Evolutionary conservation across 2,888 invertebrate species (phyloP).

Genomic region (Isoperla grammatica): DNA sequence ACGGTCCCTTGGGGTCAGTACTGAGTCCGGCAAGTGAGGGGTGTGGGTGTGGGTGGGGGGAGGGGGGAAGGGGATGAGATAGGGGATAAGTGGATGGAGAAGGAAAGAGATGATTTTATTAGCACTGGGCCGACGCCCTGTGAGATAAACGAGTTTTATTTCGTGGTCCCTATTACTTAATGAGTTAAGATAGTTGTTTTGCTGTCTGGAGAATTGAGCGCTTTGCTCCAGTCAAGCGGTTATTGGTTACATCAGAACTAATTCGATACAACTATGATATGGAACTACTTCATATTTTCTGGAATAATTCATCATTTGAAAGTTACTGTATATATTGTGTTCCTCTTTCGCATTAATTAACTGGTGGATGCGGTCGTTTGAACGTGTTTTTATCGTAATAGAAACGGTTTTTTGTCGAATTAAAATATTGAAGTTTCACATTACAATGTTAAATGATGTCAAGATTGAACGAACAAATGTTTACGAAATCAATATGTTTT

Average conservation of each 20-base stretch:
- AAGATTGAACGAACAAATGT: too few species aligned
- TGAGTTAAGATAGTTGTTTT: slow-evolving; percentile 3
- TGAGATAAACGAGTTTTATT: slow-evolving; percentile 13
- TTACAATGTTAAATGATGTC: too few species aligned
- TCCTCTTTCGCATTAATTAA: too few species aligned
- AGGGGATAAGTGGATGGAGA: slow-evolving; percentile 17
- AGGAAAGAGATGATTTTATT: slow-evolving; percentile 20
- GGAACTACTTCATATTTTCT: not conserved
- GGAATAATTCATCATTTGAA: not conserved
- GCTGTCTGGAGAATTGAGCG: not conserved
- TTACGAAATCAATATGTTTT: too few species aligned
- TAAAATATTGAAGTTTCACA: too few species aligned
- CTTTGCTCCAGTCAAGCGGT: too few species aligned
- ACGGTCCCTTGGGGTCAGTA: slow-evolving; percentile 8
- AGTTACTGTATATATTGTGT: too few species aligned
- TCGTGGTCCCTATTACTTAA: not conserved
- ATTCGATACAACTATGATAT: slow-evolving; percentile 1
- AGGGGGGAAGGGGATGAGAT: not conserved
- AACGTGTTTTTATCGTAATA: too few species aligned
- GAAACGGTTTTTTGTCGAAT: too few species aligned
- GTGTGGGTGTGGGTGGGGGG: not conserved
- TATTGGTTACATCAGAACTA: not conserved
- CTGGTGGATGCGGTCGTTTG: too few species aligned
- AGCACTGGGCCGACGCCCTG: slow-evolving; percentile 1
- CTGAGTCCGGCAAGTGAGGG: not conserved